Evolutionary conservation across 2,888 invertebrate species (phyloP).

Genomic region (Cremastobaeus sp.): DNA sequence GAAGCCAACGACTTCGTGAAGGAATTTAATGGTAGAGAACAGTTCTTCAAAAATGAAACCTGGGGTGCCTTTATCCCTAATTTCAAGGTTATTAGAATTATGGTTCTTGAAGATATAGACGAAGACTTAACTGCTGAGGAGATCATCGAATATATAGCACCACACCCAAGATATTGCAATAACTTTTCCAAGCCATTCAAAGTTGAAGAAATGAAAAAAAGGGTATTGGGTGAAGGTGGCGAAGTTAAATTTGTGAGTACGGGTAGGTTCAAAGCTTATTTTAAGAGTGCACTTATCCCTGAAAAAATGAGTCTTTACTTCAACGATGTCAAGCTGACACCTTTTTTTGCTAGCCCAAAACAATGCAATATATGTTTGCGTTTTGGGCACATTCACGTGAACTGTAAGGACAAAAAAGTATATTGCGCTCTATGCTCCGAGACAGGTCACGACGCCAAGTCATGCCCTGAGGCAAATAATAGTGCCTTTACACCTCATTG

Average conservation of each 20-base stretch:
- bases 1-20: background rate
- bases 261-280: constrained; percentile 7
- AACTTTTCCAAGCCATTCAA: constrained; percentile 4
- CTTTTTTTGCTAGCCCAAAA: constrained; percentile 5
- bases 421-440: constrained; percentile 1
- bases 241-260: background rate
- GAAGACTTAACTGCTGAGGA: background rate
- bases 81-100: background rate
- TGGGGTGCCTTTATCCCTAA: constrained; percentile 2
- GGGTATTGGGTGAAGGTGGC: background rate
- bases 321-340: background rate
- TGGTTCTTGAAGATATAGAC: background rate
- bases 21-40: background rate
- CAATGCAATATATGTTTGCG: constrained; percentile 2
- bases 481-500: too few species aligned
- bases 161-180: background rate
- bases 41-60: background rate
- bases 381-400: background rate
- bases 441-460: background rate
- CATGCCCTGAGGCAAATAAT: too few species aligned
- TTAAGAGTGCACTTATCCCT: background rate
- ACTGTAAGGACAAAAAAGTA: constrained; percentile 5
- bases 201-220: constrained; percentile 4
- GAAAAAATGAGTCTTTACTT: constrained; percentile 3
- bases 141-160: background rate